phyloP scores from a whole-genome alignment of 2,888 invertebrate species.

The Hesperia comma region DNA sequence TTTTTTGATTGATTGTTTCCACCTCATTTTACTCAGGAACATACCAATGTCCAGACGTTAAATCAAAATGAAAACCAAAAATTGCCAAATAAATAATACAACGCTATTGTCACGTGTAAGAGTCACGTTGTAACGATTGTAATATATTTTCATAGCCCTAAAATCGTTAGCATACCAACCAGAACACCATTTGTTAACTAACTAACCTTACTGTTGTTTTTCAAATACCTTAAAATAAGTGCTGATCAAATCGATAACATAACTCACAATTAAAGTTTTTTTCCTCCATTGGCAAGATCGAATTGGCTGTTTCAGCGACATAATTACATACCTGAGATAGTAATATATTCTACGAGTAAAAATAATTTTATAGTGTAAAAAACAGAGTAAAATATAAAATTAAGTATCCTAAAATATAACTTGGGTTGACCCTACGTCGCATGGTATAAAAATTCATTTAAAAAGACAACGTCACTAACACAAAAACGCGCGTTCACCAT shows the following conservation, averaged over 20 bases:
- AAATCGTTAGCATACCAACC: not conserved
- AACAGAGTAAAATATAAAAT: no score
- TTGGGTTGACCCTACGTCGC: no score
- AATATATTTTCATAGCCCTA: conserved; percentile 5
- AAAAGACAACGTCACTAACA: not conserved
- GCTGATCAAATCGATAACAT: conserved; percentile 5
- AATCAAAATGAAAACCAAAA: not conserved
- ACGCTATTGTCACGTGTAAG: not conserved
- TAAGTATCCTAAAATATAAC: no score
- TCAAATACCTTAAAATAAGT: not conserved
- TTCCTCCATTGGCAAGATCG: not conserved
- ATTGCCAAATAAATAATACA: not conserved
- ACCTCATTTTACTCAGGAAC: conserved; percentile 23
- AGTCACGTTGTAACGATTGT: no score
- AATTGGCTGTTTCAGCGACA: not conserved
- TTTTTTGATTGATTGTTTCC: conserved; percentile 43
- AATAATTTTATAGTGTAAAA: no score
- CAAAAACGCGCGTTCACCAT: not conserved
- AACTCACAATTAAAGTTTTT: not conserved
- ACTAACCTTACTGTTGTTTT: conserved; percentile 11
- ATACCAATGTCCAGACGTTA: not conserved
- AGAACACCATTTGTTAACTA: conserved; percentile 7
- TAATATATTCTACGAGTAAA: no score
- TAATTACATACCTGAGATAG: no score
- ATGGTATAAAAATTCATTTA: no score